Evolutionary conservation across 2,113 vertebrate species (phyloP).

Genomic region (Orientallactaga bullata): DNA sequence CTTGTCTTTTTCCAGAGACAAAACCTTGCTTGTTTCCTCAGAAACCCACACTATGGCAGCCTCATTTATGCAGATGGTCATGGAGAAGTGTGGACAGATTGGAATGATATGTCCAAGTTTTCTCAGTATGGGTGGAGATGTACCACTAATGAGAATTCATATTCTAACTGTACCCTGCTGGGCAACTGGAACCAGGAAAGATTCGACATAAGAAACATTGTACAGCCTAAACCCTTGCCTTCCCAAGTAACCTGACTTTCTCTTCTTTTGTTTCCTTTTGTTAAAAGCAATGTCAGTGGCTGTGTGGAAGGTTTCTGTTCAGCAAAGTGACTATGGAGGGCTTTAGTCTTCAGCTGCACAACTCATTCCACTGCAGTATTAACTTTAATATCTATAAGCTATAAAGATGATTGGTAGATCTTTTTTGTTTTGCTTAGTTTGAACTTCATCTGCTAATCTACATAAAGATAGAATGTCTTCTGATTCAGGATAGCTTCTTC

Average conservation of each 20-base stretch:
- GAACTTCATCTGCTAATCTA: slow-evolving; percentile 20
- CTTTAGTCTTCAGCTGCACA: background rate
- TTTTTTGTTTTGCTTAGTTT: slow-evolving; percentile 56
- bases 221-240: slow-evolving; percentile 83
- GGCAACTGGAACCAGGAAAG: slow-evolving; percentile 89
- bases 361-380: background rate
- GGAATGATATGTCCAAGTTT: slow-evolving; percentile 82
- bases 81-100: slow-evolving; percentile 85
- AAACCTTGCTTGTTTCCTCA: slow-evolving; percentile 63
- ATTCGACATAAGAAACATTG: slow-evolving; percentile 74
- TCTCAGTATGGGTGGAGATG: slow-evolving; percentile 87
- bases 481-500: background rate
- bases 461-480: slow-evolving; percentile 37
- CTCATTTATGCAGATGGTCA: slow-evolving; percentile 85
- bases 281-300: slow-evolving; percentile 11
- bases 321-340: background rate
- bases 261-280: background rate
- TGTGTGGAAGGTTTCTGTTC: slow-evolving; percentile 24
- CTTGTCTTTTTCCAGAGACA: slow-evolving; percentile 59
- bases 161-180: slow-evolving; percentile 80
- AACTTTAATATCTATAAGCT: background rate
- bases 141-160: slow-evolving; percentile 85
- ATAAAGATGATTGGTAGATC: background rate
- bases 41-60: slow-evolving; percentile 75
- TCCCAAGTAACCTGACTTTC: slow-evolving; percentile 83